Evolutionary conservation across 1,140 invertebrate genomes (phyloP).

Genomic region (Dysdera silvatica): DNA sequence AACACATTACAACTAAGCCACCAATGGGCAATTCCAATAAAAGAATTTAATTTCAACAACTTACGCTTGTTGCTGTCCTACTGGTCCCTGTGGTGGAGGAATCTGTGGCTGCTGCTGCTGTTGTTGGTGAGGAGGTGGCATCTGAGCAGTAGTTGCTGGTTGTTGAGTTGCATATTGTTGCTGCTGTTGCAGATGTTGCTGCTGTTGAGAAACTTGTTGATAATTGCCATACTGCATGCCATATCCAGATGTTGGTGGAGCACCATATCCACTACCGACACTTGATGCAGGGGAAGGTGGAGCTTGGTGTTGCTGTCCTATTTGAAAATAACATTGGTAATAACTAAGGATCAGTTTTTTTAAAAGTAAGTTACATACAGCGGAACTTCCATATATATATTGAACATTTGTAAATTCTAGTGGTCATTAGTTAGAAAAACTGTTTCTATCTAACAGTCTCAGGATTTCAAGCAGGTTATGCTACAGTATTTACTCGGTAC

Average conservation of each 20-base stretch:
- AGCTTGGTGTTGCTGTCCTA: not conserved
- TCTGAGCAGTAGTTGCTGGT: not conserved
- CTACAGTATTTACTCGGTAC: no score
- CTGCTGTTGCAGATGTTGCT: slow-evolving; percentile 6
- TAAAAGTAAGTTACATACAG: not conserved
- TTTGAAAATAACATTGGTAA: not conserved
- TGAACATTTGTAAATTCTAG: not conserved
- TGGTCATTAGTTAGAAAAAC: not conserved
- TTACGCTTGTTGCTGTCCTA: slow-evolving; percentile 17
- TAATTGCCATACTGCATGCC: slow-evolving; percentile 11
- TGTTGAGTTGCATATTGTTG: no score
- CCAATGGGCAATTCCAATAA: no score
- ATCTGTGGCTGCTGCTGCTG: slow-evolving; percentile 13
- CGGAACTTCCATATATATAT: not conserved
- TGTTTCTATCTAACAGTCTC: no score
- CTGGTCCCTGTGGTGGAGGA: not conserved
- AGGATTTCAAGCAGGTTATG: no score
- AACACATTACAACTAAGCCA: no score
- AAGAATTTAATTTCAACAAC: not conserved
- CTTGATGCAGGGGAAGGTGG: slow-evolving; percentile 17
- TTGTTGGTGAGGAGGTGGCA: not conserved
- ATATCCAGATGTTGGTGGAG: slow-evolving; percentile 12
- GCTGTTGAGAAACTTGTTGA: slow-evolving; percentile 18
- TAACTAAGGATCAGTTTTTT: slow-evolving; percentile 12
- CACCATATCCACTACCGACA: slow-evolving; percentile 6